Conservation (phyloP, 35 echinoderm and acorn worm species). For the Hemicentrotus pulcherrimus region DNA sequence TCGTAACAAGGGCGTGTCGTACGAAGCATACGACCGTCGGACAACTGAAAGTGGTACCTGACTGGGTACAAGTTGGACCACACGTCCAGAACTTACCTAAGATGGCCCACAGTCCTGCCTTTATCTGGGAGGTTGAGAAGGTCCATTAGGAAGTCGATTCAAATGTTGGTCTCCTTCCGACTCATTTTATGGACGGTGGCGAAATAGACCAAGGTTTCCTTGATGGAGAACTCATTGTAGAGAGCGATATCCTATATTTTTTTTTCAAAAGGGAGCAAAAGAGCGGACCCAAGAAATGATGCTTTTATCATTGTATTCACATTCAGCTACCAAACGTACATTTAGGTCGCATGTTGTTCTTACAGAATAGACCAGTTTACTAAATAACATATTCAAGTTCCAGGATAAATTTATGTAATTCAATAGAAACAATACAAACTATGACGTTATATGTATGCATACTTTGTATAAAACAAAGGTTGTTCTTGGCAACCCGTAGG, state of each 20-base stretch:
- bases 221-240: slow-evolving; percentile 89
- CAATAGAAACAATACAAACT: too few relatives aligned
- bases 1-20: too few relatives aligned
- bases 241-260: slow-evolving; percentile 84
- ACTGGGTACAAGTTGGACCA: neutral
- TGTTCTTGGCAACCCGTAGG: too few relatives aligned
- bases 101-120: slow-evolving; percentile 64
- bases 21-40: neutral
- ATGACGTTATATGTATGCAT: too few relatives aligned
- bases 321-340: too few relatives aligned
- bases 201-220: slow-evolving; percentile 91
- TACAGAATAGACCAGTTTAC: neutral
- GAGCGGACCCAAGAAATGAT: too few relatives aligned
- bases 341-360: too few relatives aligned
- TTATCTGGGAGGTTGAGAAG: slow-evolving; percentile 68
- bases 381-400: too few relatives aligned
- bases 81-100: slow-evolving; percentile 56
- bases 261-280: too few relatives aligned
- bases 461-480: too few relatives aligned
- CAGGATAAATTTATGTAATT: too few relatives aligned
- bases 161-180: slow-evolving; percentile 38
- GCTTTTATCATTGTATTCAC: too few relatives aligned
- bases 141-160: slow-evolving; percentile 79
- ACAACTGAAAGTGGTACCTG: neutral
- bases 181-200: slow-evolving; percentile 74